Base-by-base conservation (phyloP, 64 coral and sea anemone species). In the Catalaphyllia jardinei region DNA sequence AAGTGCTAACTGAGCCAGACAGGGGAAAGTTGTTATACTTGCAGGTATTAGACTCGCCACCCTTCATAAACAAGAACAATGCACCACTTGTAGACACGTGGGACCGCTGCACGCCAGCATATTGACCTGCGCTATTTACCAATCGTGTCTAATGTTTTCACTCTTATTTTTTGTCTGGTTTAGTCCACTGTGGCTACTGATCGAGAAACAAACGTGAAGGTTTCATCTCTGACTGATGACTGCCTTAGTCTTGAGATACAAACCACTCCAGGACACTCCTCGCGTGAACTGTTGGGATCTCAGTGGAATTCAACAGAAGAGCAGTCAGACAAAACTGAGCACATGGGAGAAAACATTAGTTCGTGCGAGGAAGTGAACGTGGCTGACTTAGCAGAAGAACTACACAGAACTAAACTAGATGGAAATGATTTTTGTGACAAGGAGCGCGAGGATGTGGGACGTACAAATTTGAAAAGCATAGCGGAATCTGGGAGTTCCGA, bases 341-440 rank as follows among this genome's bases (percentile, higher is more conserved):
- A 50, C 22, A 71, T 85, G 81, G 81, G 62, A 71, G 81, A 49
- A 3, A 71, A 28, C 22, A 69, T 85, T 38, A 85, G 60, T 50
- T 85, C 81, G 18, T 85, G 63, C 61, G 81, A 85, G n/a, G 63
- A 85, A 85, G 12, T 67, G 46, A 63, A 16, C 33, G 65, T 69
- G 20, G 22, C 81, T 15, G 35, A 85, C 2, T 38, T 52, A 29
- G 42, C 3, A 22, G 10, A 85, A 24, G 81, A 85, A 46, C 35
- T 28, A 0, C 62, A 71, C 25, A 85, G 24, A 71, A 71, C 17
- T 28, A 67, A 85, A 28, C 11, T 63, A 35, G 2, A 85, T 15
- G 31, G 13, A 3, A 38, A 49, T 10, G 35, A 71, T 10, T 67
- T 11, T 25, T 50, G 38, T 20, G 18, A 7, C 2, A 19, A 69